phyloP scores from a whole-genome alignment of 1,140 invertebrate species.

The Pristionchus pacificus region DNA sequence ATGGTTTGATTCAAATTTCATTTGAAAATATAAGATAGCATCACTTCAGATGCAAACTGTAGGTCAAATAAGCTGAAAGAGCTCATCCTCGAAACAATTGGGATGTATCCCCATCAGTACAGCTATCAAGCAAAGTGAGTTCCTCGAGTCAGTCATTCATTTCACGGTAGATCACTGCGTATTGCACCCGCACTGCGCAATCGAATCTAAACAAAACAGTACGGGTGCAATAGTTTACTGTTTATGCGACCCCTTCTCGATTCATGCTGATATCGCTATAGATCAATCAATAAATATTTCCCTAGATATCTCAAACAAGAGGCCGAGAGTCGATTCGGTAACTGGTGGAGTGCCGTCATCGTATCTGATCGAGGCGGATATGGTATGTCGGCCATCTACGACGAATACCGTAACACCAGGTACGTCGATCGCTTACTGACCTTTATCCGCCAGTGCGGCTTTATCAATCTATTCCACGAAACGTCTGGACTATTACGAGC shows the following conservation, averaged over 20 bases:
- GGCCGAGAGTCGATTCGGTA: constrained; percentile 53
- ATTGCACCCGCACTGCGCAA: constrained; percentile 2
- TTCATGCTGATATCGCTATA: too few species aligned
- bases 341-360: constrained; percentile 57
- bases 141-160: constrained; percentile 7
- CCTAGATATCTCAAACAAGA: constrained; percentile 56
- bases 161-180: too few species aligned
- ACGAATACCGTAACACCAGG: constrained; percentile 57
- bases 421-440: too few species aligned
- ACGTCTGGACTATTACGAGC: constrained; percentile 7
- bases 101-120: constrained; percentile 55
- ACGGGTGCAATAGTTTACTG: not conserved
- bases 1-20: too few species aligned
- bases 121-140: constrained; percentile 56
- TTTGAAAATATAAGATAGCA: not conserved
- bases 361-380: constrained; percentile 55
- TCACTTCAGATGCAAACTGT: constrained; percentile 51
- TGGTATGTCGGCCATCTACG: constrained; percentile 55
- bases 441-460: not conserved
- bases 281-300: constrained; percentile 8
- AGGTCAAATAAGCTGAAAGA: constrained; percentile 56
- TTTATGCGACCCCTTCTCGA: not conserved
- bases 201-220: too few species aligned
- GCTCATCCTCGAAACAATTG: constrained; percentile 54
- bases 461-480: not conserved